Evolutionary conservation across 2,113 vertebrate species (phyloP), one percentile per base, ranked within the genome.

Genomic region (Thalassoma bifasciatum): DNA sequence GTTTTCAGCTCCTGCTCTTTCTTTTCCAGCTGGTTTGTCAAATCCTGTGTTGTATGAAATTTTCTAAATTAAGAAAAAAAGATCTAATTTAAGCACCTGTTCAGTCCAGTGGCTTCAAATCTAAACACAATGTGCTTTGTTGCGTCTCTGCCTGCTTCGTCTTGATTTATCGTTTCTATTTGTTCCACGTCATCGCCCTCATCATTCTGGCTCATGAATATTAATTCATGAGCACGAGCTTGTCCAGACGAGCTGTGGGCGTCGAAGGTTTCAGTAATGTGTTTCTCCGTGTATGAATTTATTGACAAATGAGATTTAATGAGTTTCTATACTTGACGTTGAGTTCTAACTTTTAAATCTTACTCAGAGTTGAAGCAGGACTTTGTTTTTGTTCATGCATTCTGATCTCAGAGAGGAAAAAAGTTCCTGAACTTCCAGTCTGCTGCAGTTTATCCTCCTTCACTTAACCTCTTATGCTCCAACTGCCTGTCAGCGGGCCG

Each of bases 361-460:
- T 51, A 21, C 22, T 17, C 6, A n/a, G 2, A 65, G 8, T 1
- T 6, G 30, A n/a, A n/a, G n/a, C 8, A 0, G 26, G 51, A 37
- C 61, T 59, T 63, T 67, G 10, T 16, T 8, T 24, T 66, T 63
- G 67, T 40, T 16, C 24, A 49, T 72, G 5, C 37, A 24, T 50
- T 66, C 37, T 52, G 22, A 30, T 46, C 23, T 34, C 38, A 13
- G 24, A 10, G n/a, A 38, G 22, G 22, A 59, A 58, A n/a, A 57
- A 47, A 46, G 17, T 7, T 6, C 13, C 13, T 14, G 11, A 60
- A 61, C 66, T 21, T 77, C 59, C 38, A 54, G 51, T 14, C 6
- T 23, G 7, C 13, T 76, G 58, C 56, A 21, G 26, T 72, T 81
- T 56, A 26, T 52, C 19, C 47, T 46, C 12, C 5, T 4, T 30